Base-by-base conservation (phyloP, 2,888 invertebrate species). In the Nomada goodeniana region DNA sequence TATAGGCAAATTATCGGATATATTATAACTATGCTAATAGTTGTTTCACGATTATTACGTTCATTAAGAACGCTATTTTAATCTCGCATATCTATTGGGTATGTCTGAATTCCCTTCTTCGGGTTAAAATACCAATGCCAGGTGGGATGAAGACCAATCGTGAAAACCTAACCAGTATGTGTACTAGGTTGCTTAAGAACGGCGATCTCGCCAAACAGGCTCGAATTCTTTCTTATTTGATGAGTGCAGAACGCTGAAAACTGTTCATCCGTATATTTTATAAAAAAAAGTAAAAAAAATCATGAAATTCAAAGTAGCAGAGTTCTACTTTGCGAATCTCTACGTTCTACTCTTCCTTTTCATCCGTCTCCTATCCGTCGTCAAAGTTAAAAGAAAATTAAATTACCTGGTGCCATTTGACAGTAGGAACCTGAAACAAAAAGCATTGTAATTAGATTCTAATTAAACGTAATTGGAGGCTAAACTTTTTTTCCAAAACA, bases 361-460 rank as follows among this genome's bases (percentile, higher is more conserved):
- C 20, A 10, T 55, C 1, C 20, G 23, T 20, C 23, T 20, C 20
- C n/a, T 11, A 55, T 23, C 5, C 11, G 20, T 20, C 4, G 11
- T 20, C 10, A 26, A 18, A 9, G 29, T 13, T 20, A 61, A 53
- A 47, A 61, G 10, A 20, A 26, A 60, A 50, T 60, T 44, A 11
- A 77, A 73, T 92, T 90, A 93, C 92, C 92, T 92, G 92, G 92
- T 76, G 92, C 92, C 91, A 91, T 91, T 84, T 90, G 92, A 86
- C 92, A 92, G 86, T 92, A 90, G 82, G 92, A 88, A 86, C 91
- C 92, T 93, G 88, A 60, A 91, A 92, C 71, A 85, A 52, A 70
- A 72, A 63, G 18, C 29, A 44, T 36, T 53, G 2, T 5, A 57
- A 72, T 82, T 67, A 61, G 29, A 44, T 11, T 10, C 2, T 10